These are phyloP conservation scores for Tyto alba DNA, from an alignment of 2,113 vertebrate genomes.

Conservation along the genomic window DNA sequence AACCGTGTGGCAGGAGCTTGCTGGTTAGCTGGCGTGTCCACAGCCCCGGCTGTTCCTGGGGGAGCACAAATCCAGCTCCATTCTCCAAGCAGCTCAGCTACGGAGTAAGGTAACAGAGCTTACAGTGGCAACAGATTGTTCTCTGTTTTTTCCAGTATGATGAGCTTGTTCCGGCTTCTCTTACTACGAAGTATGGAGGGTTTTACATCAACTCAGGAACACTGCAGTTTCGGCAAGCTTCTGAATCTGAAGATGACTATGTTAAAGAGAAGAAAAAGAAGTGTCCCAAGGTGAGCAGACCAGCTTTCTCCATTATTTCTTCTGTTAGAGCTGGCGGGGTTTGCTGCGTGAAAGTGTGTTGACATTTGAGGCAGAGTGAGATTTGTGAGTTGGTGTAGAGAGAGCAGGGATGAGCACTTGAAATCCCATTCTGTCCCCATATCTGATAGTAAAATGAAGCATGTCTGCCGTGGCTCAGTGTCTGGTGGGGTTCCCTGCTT, in stretches of 20 bases:
- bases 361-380: neutral
- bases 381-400: neutral
- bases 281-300: slow-evolving; percentile 77
- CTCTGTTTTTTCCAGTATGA: slow-evolving; percentile 80
- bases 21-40: neutral
- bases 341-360: neutral
- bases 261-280: slow-evolving; percentile 79
- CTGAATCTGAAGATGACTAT: slow-evolving; percentile 81
- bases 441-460: neutral
- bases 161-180: slow-evolving; percentile 90
- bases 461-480: neutral
- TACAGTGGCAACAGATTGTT: neutral
- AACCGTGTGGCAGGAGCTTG: neutral
- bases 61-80: neutral
- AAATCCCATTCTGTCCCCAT: neutral
- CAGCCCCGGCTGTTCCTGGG: neutral
- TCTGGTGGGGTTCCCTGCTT: neutral
- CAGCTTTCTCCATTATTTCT: neutral
- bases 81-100: neutral
- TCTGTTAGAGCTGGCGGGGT: neutral
- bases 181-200: slow-evolving; percentile 90
- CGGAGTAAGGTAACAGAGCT: neutral
- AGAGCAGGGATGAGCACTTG: neutral
- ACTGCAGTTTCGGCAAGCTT: slow-evolving; percentile 86
- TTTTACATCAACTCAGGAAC: slow-evolving; percentile 95